phyloP scores from a whole-genome alignment of 2,888 invertebrate genomes.

The Frankliniella intonsa region DNA sequence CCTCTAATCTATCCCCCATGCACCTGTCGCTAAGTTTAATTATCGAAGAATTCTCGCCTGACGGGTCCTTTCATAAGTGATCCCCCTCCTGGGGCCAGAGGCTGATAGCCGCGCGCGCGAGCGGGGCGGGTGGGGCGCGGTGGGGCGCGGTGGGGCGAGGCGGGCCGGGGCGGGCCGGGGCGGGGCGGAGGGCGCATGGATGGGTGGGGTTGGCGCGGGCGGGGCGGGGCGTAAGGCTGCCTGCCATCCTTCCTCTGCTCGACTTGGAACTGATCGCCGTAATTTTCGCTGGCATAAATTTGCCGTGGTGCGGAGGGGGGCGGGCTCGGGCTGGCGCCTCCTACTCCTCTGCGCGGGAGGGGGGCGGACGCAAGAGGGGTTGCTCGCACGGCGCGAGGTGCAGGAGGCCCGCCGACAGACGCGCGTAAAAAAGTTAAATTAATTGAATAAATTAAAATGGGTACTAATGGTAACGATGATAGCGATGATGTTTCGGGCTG shows the following conservation, averaged over 20 bases:
- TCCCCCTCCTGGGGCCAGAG: too few species aligned
- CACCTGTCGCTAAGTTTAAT: slow-evolving; percentile 17
- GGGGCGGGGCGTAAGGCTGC: not conserved
- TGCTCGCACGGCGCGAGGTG: too few species aligned
- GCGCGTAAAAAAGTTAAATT: too few species aligned
- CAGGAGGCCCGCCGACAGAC: too few species aligned
- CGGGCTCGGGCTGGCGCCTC: too few species aligned
- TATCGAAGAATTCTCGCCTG: slow-evolving; percentile 17
- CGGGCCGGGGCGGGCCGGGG: not conserved
- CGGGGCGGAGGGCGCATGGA: not conserved
- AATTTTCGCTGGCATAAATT: slow-evolving; percentile 21
- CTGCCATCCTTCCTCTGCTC: not conserved
- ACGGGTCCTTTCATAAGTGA: slow-evolving; percentile 8
- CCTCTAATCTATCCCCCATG: not conserved
- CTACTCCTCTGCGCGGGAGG: too few species aligned
- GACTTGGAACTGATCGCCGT: slow-evolving; percentile 13
- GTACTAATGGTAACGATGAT: too few species aligned
- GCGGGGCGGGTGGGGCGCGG: too few species aligned
- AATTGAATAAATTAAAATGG: too few species aligned
- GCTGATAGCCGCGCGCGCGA: too few species aligned
- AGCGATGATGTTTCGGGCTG: too few species aligned
- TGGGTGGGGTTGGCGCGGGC: not conserved
- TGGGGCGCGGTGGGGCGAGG: not conserved
- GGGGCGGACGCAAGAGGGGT: too few species aligned
- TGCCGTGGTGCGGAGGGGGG: not conserved